Base-by-base conservation (phyloP, 2,113 vertebrate species). In the Cheilinus undulatus region DNA sequence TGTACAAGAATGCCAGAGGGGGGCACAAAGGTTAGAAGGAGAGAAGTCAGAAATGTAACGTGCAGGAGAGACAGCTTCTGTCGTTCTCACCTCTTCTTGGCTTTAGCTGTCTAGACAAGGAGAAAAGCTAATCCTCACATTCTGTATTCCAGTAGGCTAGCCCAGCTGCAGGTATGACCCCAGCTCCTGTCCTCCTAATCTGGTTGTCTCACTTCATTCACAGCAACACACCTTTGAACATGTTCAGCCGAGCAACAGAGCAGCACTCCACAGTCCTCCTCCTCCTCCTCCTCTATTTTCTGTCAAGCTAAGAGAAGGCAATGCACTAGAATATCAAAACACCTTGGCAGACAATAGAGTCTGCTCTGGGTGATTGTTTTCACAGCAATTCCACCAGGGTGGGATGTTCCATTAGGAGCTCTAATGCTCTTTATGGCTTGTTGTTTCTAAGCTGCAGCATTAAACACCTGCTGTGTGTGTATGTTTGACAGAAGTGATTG, bases 121-220 rank as follows among this genome's bases (percentile, higher is more conserved):
- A 69, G 7, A 38, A 67, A n/a, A 48, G 56, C 56, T 77, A 67
- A 83, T 82, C 76, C 71, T 73, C 54, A 20, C 17, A 0, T 45
- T 87, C 54, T 63, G 76, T 78, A 72, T 82, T 85, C 75, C 54
- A 59, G 75, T 2, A 0, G 48, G 48, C 23, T 20, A 24, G 15
- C 36, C 57, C 49, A 19, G 49, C 51, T 61, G 69, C 52, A 63
- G 50, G 28, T 34, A 52, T 24, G 56, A 75, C 34, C 73, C 54
- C 66, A 30, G 54, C 57, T 62, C 59, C 50, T 48, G 57, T 73
- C 59, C 72, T 49, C 68, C 40, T 81, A 62, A 79, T 85, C 78
- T 79, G 53, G 51, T 73, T 61, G 75, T 79, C 67, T 85, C 61
- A 62, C 73, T 87, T 84, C 69, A 73, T 76, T 80, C 81, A 59